These are phyloP conservation scores for Eristalinus aeneus DNA, from an alignment of 2,888 invertebrate species.

Conservation along the genomic window DNA sequence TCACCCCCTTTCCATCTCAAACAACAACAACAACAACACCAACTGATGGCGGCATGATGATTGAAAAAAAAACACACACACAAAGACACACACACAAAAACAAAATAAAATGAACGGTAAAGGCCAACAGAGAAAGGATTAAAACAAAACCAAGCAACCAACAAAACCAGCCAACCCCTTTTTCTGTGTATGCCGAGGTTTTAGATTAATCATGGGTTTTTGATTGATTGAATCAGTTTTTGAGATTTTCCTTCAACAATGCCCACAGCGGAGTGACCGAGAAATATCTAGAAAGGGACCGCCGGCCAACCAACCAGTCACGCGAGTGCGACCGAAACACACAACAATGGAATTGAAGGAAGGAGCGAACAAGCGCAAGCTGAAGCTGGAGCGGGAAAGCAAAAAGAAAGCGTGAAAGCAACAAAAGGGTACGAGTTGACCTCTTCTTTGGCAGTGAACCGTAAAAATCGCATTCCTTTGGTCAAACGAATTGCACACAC, in stretches of 20 bases:
- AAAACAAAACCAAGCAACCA: conserved; percentile 42
- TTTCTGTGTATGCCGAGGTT: conserved; percentile 52
- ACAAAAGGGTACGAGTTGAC: conserved; percentile 64
- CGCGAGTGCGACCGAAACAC: background rate
- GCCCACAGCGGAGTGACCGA: background rate
- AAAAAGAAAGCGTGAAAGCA: conserved; percentile 22
- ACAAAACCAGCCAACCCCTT: conserved; percentile 40
- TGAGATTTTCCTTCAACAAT: conserved; percentile 52
- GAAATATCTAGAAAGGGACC: background rate
- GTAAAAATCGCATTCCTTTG: conserved; percentile 69
- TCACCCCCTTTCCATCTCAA: background rate
- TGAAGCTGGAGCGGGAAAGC: background rate
- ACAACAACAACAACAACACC: background rate
- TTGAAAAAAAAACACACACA: conserved; percentile 1
- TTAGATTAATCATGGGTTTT: conserved; percentile 71
- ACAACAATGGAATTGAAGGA: background rate
- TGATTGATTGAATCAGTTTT: conserved; percentile 71
- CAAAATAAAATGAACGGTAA: background rate
- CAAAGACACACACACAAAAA: background rate
- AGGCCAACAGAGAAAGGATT: conserved; percentile 25
- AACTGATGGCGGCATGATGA: conserved; percentile 10
- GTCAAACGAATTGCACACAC: conserved; percentile 62
- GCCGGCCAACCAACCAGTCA: background rate
- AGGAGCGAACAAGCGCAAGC: conserved; percentile 2
- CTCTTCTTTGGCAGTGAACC: conserved; percentile 69